Base-by-base conservation (phyloP, 2,113 vertebrate genomes). In the Campylomormyrus tamandua region DNA sequence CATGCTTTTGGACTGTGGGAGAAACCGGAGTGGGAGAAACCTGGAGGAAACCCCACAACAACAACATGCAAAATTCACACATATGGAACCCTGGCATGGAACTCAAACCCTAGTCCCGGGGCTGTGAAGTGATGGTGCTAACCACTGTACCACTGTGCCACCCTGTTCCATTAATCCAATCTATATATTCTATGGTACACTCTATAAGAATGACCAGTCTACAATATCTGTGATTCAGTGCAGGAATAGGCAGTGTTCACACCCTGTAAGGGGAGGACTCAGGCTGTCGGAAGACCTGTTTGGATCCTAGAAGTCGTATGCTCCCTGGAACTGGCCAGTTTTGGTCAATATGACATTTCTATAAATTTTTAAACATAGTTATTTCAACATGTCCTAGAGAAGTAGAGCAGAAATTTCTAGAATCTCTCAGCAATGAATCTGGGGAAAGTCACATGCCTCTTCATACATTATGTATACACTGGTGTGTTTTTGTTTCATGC, bases 341-440 rank as follows among this genome's bases (percentile, higher is more conserved):
- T 27, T 49, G 46, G 83, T 50, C 48, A 86, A 46, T 50, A 48
- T 86, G 9, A n/a, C 83, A 49, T 70, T 74, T 89, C 31, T 24
- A 89, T 77, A 49, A 77, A 89, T 70, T 50, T 88, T 88, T 88
- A 13, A 88, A 27, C 5, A 19, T 70, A 8, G 45, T 74, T 88
- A 88, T 49, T 88, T 88, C 46, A n/a, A 88, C n/a, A 48, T 50
- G 58, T 89, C 45, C 62, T 42, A 80, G 74, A 17, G 88, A 49
- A 77, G 88, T 74, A 74, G 58, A 74, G 58, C 88, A 74, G 45
- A 89, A 89, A 89, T 35, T 89, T 74, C 62, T 31, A 31, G 62
- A 89, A 50, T 86, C 83, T 27, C 45, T 21, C 48, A 50, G 83
- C 83, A 86, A 48, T 80, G 35, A 80, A 17, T 80, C 74, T 80